Evolutionary conservation across 2,113 vertebrate genomes (phyloP).

Genomic region (Thinocorus orbignyianus): DNA sequence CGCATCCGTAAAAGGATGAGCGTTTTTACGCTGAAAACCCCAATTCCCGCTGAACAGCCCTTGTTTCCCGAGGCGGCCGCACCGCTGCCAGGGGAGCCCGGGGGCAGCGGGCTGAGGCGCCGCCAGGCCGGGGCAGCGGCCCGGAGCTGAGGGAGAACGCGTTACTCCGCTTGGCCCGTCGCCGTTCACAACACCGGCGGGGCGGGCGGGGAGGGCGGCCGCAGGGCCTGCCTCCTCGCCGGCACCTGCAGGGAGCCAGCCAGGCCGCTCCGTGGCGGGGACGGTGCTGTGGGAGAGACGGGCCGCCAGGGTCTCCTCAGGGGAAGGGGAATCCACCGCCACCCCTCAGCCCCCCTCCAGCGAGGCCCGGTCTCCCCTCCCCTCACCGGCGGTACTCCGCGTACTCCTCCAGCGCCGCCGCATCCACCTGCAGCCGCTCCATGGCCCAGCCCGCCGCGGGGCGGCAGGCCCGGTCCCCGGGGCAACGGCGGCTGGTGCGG

Average conservation of each 20-base stretch:
- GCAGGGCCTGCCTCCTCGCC: fast-evolving
- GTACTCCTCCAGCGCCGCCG: constrained; percentile 82
- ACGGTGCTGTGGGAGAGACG: not conserved
- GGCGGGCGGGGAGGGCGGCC: fast-evolving
- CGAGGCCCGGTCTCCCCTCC: not conserved
- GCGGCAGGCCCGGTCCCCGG: not conserved
- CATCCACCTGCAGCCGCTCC: constrained; percentile 61
- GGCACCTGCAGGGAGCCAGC: fast-evolving
- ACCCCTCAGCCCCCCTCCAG: not conserved
- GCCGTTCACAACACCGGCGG: fast-evolving
- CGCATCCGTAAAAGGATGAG: fast-evolving
- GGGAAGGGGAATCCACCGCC: not conserved
- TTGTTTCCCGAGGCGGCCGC: fast-evolving
- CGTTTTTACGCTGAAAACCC: fast-evolving
- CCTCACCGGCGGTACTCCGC: constrained; percentile 85
- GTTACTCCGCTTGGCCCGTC: fast-evolving
- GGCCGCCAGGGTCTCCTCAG: not conserved
- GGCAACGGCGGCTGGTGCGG: too few species aligned
- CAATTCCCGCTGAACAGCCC: fast-evolving
- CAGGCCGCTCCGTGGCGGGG: fast-evolving
- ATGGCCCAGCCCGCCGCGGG: not conserved
- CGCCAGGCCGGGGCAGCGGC: not conserved
- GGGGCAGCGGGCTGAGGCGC: fast-evolving
- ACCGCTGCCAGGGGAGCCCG: fast-evolving
- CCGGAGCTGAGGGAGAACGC: fast-evolving